phyloP scores from a whole-genome alignment of 1,140 invertebrate species.

The Magallana ariakensis region DNA sequence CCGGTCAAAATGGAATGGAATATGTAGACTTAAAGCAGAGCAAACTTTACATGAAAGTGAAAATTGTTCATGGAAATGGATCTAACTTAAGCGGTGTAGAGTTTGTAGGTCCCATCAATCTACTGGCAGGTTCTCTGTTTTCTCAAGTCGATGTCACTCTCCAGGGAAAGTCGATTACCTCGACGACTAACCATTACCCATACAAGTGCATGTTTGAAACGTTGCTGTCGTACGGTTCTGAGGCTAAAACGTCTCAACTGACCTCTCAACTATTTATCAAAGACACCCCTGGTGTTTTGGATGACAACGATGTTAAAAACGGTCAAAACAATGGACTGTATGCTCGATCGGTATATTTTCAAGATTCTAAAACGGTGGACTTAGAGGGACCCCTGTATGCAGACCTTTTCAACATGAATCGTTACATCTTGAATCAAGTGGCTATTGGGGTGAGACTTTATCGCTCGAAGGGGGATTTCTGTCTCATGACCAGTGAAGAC shows the following conservation, averaged over 20 bases:
- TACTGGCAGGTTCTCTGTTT: slow-evolving; percentile 44
- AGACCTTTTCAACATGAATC: slow-evolving; percentile 53
- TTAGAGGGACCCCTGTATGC: slow-evolving; percentile 48
- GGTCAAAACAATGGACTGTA: slow-evolving; percentile 44
- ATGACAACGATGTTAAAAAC: slow-evolving; percentile 44
- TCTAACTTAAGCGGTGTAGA: background rate
- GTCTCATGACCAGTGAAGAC: slow-evolving; percentile 41
- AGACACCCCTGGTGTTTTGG: slow-evolving; percentile 18
- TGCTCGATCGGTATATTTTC: slow-evolving; percentile 25
- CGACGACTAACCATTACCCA: slow-evolving; percentile 51
- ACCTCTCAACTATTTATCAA: slow-evolving; percentile 28
- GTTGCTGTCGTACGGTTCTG: slow-evolving; percentile 50
- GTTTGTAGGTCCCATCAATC: slow-evolving; percentile 40
- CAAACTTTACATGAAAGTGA: slow-evolving; percentile 43
- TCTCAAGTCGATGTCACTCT: slow-evolving; percentile 50
- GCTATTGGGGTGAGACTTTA: slow-evolving; percentile 39
- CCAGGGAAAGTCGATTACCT: slow-evolving; percentile 38
- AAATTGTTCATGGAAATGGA: slow-evolving; percentile 46
- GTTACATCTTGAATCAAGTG: slow-evolving; percentile 57
- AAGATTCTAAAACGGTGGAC: slow-evolving; percentile 37
- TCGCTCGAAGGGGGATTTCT: slow-evolving; percentile 45
- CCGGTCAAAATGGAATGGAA: slow-evolving; percentile 54
- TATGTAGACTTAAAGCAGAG: slow-evolving; percentile 51
- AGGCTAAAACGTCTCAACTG: slow-evolving; percentile 49
- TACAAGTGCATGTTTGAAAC: slow-evolving; percentile 57